Conservation (phyloP, 2,797 vertebrate species). For the Bradypus variegatus region DNA sequence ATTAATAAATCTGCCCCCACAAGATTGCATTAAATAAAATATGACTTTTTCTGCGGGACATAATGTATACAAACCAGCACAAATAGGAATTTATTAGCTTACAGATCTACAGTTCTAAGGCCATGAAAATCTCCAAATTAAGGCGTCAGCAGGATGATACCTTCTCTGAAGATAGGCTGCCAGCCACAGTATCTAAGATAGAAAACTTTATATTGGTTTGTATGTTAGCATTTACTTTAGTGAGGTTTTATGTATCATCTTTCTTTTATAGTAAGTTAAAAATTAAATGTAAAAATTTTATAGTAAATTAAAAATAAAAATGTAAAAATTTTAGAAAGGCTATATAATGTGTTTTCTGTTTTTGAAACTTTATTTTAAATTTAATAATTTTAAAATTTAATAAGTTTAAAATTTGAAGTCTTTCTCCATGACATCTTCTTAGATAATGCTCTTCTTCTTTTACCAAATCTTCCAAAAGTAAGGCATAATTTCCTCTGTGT, state of each 20-base stretch:
- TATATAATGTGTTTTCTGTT: neutral
- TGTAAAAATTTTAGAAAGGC: neutral
- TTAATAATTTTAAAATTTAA: constrained; percentile 23
- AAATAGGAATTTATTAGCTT: no score
- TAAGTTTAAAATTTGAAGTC: constrained; percentile 20
- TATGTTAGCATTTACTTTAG: neutral
- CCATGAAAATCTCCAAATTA: no score
- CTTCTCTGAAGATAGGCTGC: no score
- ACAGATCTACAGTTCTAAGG: no score
- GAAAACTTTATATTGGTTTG: constrained; percentile 22
- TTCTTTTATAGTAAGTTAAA: constrained; percentile 11
- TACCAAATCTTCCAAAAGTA: neutral
- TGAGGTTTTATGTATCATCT: neutral
- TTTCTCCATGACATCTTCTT: neutral
- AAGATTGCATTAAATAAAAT: no score
- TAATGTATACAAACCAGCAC: no score
- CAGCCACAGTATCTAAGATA: neutral
- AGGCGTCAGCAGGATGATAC: no score
- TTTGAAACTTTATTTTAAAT: constrained; percentile 43
- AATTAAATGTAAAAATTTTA: neutral
- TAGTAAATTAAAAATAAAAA: constrained; percentile 33
- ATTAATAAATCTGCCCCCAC: no score
- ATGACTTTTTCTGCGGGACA: no score
- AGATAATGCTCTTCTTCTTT: neutral
- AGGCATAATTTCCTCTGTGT: neutral